Evolutionary conservation across 2,113 vertebrate genomes (phyloP).

Genomic region (Acinonyx jubatus): DNA sequence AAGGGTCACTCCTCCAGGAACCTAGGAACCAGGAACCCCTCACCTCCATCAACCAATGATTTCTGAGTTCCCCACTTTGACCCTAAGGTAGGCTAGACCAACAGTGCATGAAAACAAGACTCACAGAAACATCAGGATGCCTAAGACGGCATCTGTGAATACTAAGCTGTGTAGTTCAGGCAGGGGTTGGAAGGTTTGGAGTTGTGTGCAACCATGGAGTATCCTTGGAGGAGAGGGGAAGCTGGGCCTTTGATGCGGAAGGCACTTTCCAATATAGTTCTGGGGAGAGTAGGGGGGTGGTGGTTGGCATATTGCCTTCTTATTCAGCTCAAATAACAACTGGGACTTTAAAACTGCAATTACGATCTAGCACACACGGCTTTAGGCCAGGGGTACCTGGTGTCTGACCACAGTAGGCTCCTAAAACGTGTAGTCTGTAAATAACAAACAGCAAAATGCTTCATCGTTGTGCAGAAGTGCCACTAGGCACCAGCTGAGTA

Average conservation of each 20-base stretch:
- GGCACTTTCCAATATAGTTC: background rate
- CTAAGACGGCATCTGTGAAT: background rate
- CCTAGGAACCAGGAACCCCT: background rate
- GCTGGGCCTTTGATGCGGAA: background rate
- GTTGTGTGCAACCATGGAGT: background rate
- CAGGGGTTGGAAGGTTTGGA: background rate
- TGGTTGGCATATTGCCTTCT: background rate
- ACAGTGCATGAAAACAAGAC: background rate
- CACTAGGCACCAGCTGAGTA: fast-evolving
- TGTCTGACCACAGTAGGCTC: background rate
- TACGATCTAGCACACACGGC: background rate
- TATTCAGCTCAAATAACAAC: background rate
- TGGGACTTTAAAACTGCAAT: background rate
- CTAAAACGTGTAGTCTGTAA: background rate
- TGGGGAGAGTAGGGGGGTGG: too few species aligned
- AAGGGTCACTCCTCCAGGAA: background rate
- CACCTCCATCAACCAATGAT: background rate
- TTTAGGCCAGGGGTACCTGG: background rate
- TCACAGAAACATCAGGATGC: background rate
- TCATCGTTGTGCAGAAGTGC: fast-evolving
- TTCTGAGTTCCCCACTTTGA: background rate
- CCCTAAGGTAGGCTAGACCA: background rate
- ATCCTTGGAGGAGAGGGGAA: background rate
- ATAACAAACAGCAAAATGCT: background rate
- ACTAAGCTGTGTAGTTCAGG: background rate